Evolutionary conservation across 2,797 vertebrate genomes (phyloP).

Genomic region (Oryzias sinensis): DNA sequence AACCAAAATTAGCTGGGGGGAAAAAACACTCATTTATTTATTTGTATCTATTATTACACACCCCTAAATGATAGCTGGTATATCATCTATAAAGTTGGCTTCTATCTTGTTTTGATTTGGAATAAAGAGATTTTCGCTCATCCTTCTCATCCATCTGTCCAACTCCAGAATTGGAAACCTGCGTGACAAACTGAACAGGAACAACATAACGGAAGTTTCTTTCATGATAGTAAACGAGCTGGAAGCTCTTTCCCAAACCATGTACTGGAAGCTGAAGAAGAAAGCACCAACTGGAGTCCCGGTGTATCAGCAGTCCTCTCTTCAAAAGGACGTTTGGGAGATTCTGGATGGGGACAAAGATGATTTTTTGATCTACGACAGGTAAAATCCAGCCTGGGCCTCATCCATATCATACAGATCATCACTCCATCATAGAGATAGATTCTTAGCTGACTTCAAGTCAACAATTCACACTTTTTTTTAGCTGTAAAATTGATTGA

Average conservation of each 20-base stretch:
- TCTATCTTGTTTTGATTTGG: neutral
- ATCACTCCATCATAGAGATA: no score
- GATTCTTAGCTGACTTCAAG: no score
- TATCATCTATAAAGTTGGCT: neutral
- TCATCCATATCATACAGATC: neutral
- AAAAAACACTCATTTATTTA: neutral
- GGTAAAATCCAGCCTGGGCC: conserved; percentile 44
- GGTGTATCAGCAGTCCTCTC: conserved; percentile 80
- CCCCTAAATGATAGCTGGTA: no score
- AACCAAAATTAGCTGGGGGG: neutral
- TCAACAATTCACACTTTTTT: no score
- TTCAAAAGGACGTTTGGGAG: conserved; percentile 84
- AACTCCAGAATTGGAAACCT: conserved; percentile 77
- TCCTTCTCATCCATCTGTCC: neutral
- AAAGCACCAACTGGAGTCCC: conserved; percentile 74
- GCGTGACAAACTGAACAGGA: conserved; percentile 76
- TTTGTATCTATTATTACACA: neutral
- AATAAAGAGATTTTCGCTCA: neutral
- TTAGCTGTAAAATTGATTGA: no score
- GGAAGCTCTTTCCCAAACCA: conserved; percentile 75
- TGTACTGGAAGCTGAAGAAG: conserved; percentile 81
- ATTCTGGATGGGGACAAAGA: conserved; percentile 74
- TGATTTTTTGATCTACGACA: conserved; percentile 81
- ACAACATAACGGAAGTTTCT: conserved; percentile 69
- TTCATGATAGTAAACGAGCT: conserved; percentile 86